Evolutionary conservation across 53 echinoderm and acorn worm genomes (phyloP).

Genomic region (Pentamera pediparva): DNA sequence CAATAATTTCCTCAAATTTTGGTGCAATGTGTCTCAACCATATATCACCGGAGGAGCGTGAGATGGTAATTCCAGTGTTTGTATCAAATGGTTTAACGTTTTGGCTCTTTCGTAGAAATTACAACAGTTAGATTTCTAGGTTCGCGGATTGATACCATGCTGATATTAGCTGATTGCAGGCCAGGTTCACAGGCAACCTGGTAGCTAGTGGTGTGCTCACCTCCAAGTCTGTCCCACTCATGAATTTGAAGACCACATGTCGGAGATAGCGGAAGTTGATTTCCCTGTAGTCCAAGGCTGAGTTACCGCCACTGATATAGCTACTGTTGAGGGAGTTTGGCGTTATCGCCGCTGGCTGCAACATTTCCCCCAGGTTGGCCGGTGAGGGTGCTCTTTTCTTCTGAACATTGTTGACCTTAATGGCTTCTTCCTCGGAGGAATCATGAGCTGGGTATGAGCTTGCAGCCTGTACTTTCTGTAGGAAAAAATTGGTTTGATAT

Average conservation of each 20-base stretch:
- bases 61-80: too few species aligned
- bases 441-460: conserved; percentile 63
- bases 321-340: not conserved
- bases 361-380: not conserved
- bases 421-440: conserved; percentile 65
- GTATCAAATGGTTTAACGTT: too few species aligned
- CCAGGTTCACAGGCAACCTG: too few species aligned
- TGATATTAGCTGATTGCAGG: too few species aligned
- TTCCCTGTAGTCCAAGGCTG: conserved; percentile 55
- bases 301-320: not conserved
- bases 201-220: too few species aligned
- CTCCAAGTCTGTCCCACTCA: conserved; percentile 86
- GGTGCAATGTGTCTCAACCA: too few species aligned
- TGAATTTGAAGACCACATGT: conserved; percentile 93
- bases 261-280: conserved; percentile 97
- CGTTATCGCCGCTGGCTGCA: not conserved
- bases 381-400: conserved; percentile 6
- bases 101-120: too few species aligned
- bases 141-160: too few species aligned
- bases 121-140: too few species aligned
- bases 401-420: conserved; percentile 32
- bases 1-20: too few species aligned
- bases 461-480: conserved; percentile 90
- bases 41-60: too few species aligned
- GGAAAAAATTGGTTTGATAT: too few species aligned